A percentile compares a stretch with the other conserved stretches of the same genome.
phyloP scores from a whole-genome alignment of 2,797 vertebrate genomes.

The Myotis daubentonii region DNA sequence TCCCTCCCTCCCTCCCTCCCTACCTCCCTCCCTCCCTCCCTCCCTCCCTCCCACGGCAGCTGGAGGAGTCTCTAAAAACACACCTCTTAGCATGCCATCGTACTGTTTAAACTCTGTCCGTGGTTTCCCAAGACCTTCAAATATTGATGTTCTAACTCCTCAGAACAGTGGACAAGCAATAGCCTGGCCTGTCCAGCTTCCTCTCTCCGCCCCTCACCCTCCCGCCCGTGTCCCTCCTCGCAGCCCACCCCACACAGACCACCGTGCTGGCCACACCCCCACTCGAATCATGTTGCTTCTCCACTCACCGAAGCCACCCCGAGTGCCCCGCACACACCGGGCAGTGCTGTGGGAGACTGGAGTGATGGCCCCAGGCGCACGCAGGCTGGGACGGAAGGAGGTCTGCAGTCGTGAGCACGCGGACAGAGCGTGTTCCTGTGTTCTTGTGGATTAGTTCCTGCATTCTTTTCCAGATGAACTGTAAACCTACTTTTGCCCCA shows the following conservation, averaged over 20 bases:
- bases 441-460: too few species aligned
- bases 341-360: too few species aligned
- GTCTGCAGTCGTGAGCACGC: background rate
- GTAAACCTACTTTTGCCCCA: background rate
- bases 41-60: background rate
- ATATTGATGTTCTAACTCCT: background rate
- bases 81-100: background rate
- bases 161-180: background rate
- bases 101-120: background rate
- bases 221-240: background rate
- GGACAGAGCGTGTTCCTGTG: too few species aligned
- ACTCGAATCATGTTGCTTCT: too few species aligned
- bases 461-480: rapidly evolving
- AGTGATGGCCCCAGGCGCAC: background rate
- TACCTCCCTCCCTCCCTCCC: too few species aligned
- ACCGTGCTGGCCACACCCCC: too few species aligned
- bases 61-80: background rate
- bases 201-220: background rate
- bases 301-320: too few species aligned
- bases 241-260: too few species aligned
- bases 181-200: background rate
- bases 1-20: too few species aligned
- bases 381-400: background rate
- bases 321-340: too few species aligned
- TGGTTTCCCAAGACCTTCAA: background rate